A percentile compares a stretch with the other conserved stretches of the same genome.
Conservation (phyloP, 2,888 invertebrate genomes). For the Iselma pallidipennis region DNA sequence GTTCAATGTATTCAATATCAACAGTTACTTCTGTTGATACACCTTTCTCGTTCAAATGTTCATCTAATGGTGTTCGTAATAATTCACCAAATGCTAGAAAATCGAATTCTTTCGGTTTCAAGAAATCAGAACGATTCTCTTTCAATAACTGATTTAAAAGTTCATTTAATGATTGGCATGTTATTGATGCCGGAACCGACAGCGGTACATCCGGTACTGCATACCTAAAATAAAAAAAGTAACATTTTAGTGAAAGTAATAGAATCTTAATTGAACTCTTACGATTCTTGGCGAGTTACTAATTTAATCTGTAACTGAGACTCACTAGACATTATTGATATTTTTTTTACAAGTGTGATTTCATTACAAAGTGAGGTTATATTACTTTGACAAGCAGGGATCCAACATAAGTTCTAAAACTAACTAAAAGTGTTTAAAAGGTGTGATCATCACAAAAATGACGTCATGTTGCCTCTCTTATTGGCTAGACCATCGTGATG, state of each 20-base stretch:
- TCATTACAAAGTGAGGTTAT: neutral
- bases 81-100: constrained; percentile 86
- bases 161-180: constrained; percentile 71
- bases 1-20: constrained; percentile 89
- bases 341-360: neutral
- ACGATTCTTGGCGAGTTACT: constrained; percentile 81
- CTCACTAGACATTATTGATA: constrained; percentile 41
- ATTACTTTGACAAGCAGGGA: neutral
- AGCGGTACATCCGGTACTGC: constrained; percentile 85
- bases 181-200: constrained; percentile 76
- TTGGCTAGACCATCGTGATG: neutral
- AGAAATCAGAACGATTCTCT: constrained; percentile 58
- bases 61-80: constrained; percentile 69
- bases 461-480: too few species aligned
- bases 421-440: too few species aligned
- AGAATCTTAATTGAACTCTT: constrained; percentile 52
- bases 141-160: constrained; percentile 78
- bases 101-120: constrained; percentile 73
- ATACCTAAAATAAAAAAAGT: constrained; percentile 64
- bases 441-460: too few species aligned
- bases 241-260: neutral
- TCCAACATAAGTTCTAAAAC: neutral
- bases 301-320: constrained; percentile 78
- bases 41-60: constrained; percentile 76
- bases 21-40: constrained; percentile 83